Conservation (phyloP, 2,888 invertebrate species). For the Campaea margaritaria region DNA sequence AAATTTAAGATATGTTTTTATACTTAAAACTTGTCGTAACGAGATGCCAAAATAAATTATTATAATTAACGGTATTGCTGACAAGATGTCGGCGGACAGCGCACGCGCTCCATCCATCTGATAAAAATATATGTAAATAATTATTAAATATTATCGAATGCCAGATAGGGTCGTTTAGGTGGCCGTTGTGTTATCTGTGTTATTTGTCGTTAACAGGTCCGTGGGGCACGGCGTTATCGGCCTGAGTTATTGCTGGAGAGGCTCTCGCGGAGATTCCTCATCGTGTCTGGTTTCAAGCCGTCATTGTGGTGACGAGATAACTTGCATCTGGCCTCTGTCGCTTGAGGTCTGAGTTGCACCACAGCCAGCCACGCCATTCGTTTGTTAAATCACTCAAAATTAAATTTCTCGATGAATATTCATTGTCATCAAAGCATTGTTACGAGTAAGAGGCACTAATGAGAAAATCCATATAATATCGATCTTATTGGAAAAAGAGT, state of each 20-base stretch:
- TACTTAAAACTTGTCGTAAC: constrained; percentile 40
- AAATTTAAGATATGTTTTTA: constrained; percentile 33
- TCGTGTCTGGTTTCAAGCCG: constrained; percentile 70
- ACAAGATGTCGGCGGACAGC: constrained; percentile 60
- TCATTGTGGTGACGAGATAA: constrained; percentile 62
- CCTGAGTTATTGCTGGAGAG: constrained; percentile 73
- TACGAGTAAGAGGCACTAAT: no score
- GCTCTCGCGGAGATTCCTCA: constrained; percentile 57
- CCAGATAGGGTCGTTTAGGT: constrained; percentile 81
- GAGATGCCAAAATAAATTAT: constrained; percentile 64
- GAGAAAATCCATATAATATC: no score
- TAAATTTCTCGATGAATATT: no score
- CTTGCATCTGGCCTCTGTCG: constrained; percentile 51
- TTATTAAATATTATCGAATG: constrained; percentile 82
- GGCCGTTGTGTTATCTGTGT: constrained; percentile 78
- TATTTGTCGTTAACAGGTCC: constrained; percentile 82
- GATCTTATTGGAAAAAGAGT: no score
- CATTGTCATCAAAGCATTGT: no score
- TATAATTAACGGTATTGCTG: constrained; percentile 57
- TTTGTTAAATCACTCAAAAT: no score
- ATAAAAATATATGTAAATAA: constrained; percentile 81
- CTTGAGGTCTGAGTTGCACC: constrained; percentile 47
- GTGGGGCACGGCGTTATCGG: constrained; percentile 73
- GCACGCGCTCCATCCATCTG: constrained; percentile 76
- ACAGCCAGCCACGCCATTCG: constrained; percentile 1